Evolutionary conservation across 2,888 invertebrate genomes (phyloP).

Genomic region (Drosophila nr. perissopoda): DNA sequence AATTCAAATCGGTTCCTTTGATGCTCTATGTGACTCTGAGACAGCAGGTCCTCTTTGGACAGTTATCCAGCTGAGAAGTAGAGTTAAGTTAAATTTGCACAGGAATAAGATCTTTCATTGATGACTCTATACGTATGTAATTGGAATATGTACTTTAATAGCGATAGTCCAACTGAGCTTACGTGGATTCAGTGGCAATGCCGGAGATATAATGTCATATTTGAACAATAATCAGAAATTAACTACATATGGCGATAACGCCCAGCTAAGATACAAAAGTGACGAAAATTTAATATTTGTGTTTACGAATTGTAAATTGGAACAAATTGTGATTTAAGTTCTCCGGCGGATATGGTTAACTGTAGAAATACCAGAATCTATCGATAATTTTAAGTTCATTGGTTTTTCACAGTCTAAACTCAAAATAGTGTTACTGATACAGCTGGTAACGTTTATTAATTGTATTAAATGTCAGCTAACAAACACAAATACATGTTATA

Average conservation of each 20-base stretch:
- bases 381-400: neutral
- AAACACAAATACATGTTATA: neutral
- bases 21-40: neutral
- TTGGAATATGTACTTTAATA: neutral
- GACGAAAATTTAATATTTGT: neutral
- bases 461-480: neutral
- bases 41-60: neutral
- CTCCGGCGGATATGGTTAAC: no score
- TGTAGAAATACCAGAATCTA: neutral
- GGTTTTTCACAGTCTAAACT: neutral
- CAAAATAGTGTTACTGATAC: no score
- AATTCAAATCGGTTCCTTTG: neutral
- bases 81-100: neutral
- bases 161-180: no score
- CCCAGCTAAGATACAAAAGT: neutral
- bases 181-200: neutral
- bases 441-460: constrained; percentile 11
- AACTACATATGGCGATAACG: no score
- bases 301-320: neutral
- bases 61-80: neutral
- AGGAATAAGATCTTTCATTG: no score
- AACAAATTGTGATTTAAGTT: no score
- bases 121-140: neutral
- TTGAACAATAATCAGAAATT: neutral
- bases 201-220: neutral